Evolutionary conservation across 2,888 invertebrate species (phyloP).

Genomic region (Mongoloraphidia duomilia): DNA sequence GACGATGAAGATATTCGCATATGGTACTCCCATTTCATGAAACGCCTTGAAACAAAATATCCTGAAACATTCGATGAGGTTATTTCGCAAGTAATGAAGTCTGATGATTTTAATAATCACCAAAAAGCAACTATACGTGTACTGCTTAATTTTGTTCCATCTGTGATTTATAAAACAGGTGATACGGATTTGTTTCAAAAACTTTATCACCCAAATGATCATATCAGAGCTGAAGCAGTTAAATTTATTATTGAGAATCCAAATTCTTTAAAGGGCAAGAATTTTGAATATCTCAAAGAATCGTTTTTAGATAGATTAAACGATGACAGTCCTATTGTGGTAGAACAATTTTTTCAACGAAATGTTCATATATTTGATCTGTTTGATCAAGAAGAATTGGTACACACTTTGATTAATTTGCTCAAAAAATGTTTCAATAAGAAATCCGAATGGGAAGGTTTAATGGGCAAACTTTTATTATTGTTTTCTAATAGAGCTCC

Average conservation of each 20-base stretch:
- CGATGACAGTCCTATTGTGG: constrained; percentile 49
- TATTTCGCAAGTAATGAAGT: constrained; percentile 41
- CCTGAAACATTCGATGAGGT: constrained; percentile 55
- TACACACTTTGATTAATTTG: no score
- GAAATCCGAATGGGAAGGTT: no score
- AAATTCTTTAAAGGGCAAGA: constrained; percentile 32
- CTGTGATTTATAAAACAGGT: constrained; percentile 12
- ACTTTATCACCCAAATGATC: constrained; percentile 54
- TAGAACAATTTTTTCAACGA: constrained; percentile 2
- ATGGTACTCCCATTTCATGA: constrained; percentile 42
- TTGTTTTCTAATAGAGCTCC: no score
- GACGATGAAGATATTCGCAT: constrained; percentile 14
- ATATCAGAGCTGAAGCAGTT: constrained; percentile 51
- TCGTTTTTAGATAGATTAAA: constrained; percentile 48
- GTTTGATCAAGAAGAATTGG: no score
- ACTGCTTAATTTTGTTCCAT: constrained; percentile 5
- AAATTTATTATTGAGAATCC: constrained; percentile 44
- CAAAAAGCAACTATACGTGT: constrained; percentile 10
- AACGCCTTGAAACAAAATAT: constrained; percentile 52
- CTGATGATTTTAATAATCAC: constrained; percentile 12
- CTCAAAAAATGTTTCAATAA: no score
- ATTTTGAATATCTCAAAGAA: constrained; percentile 45
- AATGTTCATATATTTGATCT: constrained; percentile 23
- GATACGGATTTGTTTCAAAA: constrained; percentile 43
- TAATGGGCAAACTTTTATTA: no score